Conservation (phyloP, 2,888 invertebrate species). For the Octonoba sinensis region DNA sequence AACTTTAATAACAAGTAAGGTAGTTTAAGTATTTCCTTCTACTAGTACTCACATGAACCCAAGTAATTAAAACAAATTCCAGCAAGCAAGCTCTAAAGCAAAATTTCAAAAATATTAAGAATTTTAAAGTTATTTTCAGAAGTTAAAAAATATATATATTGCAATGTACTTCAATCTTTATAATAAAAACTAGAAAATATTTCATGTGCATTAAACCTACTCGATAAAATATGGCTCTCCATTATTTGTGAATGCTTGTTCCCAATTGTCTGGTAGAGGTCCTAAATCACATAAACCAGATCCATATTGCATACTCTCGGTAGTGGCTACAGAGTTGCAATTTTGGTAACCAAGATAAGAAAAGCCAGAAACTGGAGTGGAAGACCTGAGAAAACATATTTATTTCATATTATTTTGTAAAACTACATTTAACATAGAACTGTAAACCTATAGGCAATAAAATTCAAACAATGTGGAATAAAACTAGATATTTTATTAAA, state of each 20-base stretch:
- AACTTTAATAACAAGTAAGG: no score
- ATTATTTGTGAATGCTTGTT: constrained; percentile 95
- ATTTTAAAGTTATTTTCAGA: no score
- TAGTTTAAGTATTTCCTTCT: no score
- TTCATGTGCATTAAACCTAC: constrained; percentile 70
- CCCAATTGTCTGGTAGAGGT: constrained; percentile 95
- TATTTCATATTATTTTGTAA: not conserved
- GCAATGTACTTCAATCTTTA: not conserved
- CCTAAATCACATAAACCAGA: constrained; percentile 77
- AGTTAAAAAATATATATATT: no score
- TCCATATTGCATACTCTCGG: constrained; percentile 45
- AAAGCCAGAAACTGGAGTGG: constrained; percentile 61
- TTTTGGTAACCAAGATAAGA: constrained; percentile 55
- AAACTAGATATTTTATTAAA: not conserved
- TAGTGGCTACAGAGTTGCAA: constrained; percentile 39
- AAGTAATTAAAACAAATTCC: no score
- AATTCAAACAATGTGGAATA: not conserved
- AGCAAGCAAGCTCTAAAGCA: no score
- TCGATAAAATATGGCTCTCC: constrained; percentile 98
- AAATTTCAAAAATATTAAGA: no score
- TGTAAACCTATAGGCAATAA: no score
- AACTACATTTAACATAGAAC: no score
- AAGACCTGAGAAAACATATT: constrained; percentile 43
- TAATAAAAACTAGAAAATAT: not conserved
- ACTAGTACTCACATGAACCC: no score